phyloP scores from a whole-genome alignment of 2,888 invertebrate species.

The Dolichomitus sp. region DNA sequence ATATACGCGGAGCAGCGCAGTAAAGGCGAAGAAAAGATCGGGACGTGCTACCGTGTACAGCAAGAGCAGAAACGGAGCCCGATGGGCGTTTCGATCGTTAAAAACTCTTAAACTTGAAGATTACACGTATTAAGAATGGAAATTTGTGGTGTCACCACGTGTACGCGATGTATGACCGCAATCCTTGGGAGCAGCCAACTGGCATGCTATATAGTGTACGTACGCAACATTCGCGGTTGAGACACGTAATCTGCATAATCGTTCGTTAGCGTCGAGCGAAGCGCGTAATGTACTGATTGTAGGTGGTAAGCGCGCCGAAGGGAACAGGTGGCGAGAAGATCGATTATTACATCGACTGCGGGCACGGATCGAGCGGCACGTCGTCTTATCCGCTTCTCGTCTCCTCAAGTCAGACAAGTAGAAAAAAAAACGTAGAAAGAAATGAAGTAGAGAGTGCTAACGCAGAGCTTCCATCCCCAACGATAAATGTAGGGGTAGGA shows the following conservation, averaged over 20 bases:
- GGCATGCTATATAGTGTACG: background rate
- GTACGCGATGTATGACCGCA: slow-evolving; percentile 57
- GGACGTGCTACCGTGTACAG: slow-evolving; percentile 17
- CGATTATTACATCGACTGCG: slow-evolving; percentile 64
- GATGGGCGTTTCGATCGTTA: slow-evolving; percentile 70
- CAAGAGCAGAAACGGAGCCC: slow-evolving; percentile 34
- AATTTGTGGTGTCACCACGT: slow-evolving; percentile 83
- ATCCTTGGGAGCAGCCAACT: background rate
- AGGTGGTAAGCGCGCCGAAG: slow-evolving; percentile 73
- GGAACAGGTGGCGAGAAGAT: slow-evolving; percentile 79
- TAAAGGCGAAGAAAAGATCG: slow-evolving; percentile 8
- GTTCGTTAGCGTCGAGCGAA: slow-evolving; percentile 73
- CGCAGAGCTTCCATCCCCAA: slow-evolving; percentile 22
- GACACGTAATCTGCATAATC: slow-evolving; percentile 80
- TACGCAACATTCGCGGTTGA: slow-evolving; percentile 41
- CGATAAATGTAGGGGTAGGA: slow-evolving; percentile 38
- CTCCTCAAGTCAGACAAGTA: slow-evolving; percentile 2
- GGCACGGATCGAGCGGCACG: slow-evolving; percentile 12
- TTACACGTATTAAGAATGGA: slow-evolving; percentile 83
- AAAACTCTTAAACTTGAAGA: slow-evolving; percentile 78
- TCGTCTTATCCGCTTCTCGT: slow-evolving; percentile 29
- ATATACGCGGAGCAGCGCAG: slow-evolving; percentile 8
- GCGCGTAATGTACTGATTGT: slow-evolving; percentile 76
- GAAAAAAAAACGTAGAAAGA: background rate
- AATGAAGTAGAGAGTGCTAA: slow-evolving; percentile 25